Conservation (phyloP, 2,113 vertebrate genomes). For the Phaethornis superciliosus region DNA sequence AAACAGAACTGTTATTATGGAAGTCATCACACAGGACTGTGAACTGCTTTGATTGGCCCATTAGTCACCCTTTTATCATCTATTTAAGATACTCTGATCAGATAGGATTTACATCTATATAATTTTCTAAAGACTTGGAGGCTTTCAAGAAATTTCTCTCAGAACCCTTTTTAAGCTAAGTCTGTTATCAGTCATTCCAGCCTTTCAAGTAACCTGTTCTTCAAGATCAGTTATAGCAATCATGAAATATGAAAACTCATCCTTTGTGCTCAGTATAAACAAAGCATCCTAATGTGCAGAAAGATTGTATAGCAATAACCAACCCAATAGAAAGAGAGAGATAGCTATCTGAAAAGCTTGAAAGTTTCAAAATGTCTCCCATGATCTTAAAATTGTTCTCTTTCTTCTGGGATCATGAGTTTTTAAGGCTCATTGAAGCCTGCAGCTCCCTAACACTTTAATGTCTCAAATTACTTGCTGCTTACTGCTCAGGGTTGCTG, state of each 20-base stretch:
- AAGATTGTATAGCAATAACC: neutral
- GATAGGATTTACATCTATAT: neutral
- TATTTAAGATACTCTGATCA: neutral
- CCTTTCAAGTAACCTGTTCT: neutral
- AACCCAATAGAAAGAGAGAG: neutral
- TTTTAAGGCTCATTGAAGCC: neutral
- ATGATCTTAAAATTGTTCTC: neutral
- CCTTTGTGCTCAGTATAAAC: neutral
- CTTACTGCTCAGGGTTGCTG: neutral
- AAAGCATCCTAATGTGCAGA: neutral
- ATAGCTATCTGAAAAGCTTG: neutral
- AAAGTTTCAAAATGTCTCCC: neutral
- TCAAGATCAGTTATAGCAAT: neutral
- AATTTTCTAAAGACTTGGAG: conserved; percentile 13
- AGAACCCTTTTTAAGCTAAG: conserved; percentile 4
- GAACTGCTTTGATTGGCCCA: neutral
- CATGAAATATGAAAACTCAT: neutral
- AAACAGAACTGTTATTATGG: neutral
- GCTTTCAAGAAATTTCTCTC: neutral
- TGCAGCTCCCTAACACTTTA: neutral
- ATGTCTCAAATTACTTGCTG: neutral
- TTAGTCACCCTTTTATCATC: neutral
- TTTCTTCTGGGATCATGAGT: neutral
- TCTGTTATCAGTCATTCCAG: neutral
- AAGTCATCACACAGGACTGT: neutral